Evolutionary conservation across 2,113 vertebrate genomes (phyloP), one percentile per base, ranked within the genome.

Genomic region (Lamprologus ornatipinnis): DNA sequence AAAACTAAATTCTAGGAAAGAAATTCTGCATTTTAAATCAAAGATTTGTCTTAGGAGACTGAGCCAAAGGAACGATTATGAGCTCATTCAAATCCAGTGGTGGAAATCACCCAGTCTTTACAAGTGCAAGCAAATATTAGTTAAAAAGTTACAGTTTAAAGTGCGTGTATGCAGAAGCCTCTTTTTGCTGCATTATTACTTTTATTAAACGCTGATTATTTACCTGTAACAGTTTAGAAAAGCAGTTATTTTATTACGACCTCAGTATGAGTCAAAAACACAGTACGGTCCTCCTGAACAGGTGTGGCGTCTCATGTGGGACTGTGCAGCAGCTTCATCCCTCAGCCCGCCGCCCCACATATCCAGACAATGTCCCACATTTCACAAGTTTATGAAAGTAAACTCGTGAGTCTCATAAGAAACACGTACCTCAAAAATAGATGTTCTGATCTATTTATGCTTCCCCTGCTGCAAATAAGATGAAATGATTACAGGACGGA

Each of bases 1-100:
- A 33, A 0, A 73, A 1, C 1, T 4, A 15, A 45, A 45, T 45
- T 45, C 14, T 26, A 73, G 21, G 14, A 28, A 73, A 28, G 0
- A 4, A 78, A 49, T 12, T 75, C 42, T 31, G 26, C 9, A 12
- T 78, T 78, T 78, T 45, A 49, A 8, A 49, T 78, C 15, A 78
- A 78, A 12, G 26, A 11, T 31, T 31, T 31, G 26, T 49, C 15
- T 49, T 3, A 1, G 70, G 70, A 75, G 70, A 31, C 60, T 12
- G 42, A 49, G 68, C 21, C 21, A 73, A 47, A 47, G 7, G 40
- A 5, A 26, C 0, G 13, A 45, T 45, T 26, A 73, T n/a, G 42
- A 31, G 26, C 70, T 78, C 42, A 45, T 70, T 15, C n/a, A 70
- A 70, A 42, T 42, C n/a, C 65, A 47, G 68, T 28, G 23, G 42